phyloP scores from a whole-genome alignment of 1,140 invertebrate genomes.

The Drosophila ambigua region DNA sequence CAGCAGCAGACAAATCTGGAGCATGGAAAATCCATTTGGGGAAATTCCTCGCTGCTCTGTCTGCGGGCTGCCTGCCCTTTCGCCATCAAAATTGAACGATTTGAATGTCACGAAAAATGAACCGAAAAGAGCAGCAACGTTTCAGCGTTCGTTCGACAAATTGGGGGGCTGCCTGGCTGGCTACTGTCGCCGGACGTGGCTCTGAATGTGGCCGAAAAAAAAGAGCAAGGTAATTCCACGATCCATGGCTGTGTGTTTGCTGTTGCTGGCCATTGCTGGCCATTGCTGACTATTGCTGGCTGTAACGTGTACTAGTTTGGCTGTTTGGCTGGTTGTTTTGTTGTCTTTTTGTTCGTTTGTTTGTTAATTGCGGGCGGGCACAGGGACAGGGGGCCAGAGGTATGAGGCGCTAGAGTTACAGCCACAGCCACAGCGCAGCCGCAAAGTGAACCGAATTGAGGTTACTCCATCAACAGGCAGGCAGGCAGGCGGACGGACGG shows the following conservation, averaged over 20 bases:
- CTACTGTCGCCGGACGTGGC: constrained; percentile 36
- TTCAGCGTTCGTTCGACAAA: constrained; percentile 24
- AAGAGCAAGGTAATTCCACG: constrained; percentile 40
- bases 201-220: constrained; percentile 24
- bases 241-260: neutral
- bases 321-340: constrained; percentile 26
- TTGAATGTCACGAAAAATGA: constrained; percentile 70
- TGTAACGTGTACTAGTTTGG: constrained; percentile 54
- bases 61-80: constrained; percentile 53
- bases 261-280: neutral
- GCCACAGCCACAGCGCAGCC: constrained; percentile 63
- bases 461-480: constrained; percentile 52
- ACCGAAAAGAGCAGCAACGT: constrained; percentile 41
- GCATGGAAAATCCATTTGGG: constrained; percentile 34
- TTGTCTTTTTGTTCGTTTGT: constrained; percentile 25
- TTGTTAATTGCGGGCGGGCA: constrained; percentile 24
- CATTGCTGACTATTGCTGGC: constrained; percentile 16
- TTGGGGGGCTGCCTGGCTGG: constrained; percentile 54
- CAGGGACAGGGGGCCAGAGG: too few species aligned
- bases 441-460: constrained; percentile 75
- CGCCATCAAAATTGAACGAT: constrained; percentile 45
- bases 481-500: neutral
- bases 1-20: constrained; percentile 21
- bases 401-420: too few species aligned
- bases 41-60: constrained; percentile 3